A percentile compares a stretch with the other conserved stretches of the same genome.
Evolutionary conservation across 2,888 invertebrate species (phyloP).

Genomic region (Sturmia bella): DNA sequence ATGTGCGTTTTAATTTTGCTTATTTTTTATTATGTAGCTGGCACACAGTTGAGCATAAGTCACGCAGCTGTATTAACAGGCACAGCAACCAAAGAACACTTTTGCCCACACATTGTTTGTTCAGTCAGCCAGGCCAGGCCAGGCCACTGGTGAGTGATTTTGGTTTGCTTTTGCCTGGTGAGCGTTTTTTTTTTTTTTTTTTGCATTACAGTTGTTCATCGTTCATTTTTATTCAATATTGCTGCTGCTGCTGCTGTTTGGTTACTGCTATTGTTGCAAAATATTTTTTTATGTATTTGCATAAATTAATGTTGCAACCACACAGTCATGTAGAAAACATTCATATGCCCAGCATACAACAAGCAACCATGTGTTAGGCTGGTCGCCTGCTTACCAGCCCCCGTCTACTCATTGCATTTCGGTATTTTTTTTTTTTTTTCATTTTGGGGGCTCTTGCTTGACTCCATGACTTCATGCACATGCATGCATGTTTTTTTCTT

Average conservation of each 20-base stretch:
- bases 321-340: conserved; percentile 47
- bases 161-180: too few species aligned
- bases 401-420: not conserved
- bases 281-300: conserved; percentile 57
- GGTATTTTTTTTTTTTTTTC: not conserved
- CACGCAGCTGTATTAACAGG: conserved; percentile 67
- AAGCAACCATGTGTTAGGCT: conserved; percentile 36
- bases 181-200: conserved; percentile 31
- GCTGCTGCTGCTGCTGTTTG: conserved; percentile 8
- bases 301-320: conserved; percentile 70
- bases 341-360: conserved; percentile 12
- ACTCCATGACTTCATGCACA: conserved; percentile 34
- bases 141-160: conserved; percentile 62
- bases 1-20: conserved; percentile 19
- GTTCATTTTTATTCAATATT: conserved; percentile 39
- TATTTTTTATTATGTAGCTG: conserved; percentile 30
- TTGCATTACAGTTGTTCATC: conserved; percentile 11
- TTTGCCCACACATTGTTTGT: conserved; percentile 70
- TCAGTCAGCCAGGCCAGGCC: too few species aligned
- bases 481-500: conserved; percentile 24
- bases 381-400: conserved; percentile 28
- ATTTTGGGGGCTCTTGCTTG: conserved; percentile 14
- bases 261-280: conserved; percentile 61
- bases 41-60: conserved; percentile 56
- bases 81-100: conserved; percentile 53